These are phyloP conservation scores for Sphaeramia orbicularis DNA, from an alignment of 2,797 vertebrate species.

Conservation along the genomic window DNA sequence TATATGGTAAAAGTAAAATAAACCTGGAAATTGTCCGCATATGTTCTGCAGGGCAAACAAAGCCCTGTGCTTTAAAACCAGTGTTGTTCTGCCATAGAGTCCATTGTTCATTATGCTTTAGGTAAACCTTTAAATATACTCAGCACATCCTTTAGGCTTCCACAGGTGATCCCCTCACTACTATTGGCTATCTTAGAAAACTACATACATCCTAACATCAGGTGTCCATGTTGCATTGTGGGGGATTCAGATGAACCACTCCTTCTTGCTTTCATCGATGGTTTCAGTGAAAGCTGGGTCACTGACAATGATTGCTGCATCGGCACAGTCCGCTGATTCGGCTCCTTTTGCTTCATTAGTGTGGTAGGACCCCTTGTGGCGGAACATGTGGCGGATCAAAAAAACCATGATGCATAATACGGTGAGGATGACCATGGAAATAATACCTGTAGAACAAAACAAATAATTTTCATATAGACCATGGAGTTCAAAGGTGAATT, in stretches of 20 bases:
- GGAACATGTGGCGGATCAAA: conserved; percentile 96
- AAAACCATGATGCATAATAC: conserved; percentile 95
- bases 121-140: too few species aligned
- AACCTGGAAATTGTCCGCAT: too few species aligned
- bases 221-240: conserved; percentile 15
- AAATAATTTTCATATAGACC: not conserved
- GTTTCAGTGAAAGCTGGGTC: conserved; percentile 98
- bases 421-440: conserved; percentile 94
- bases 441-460: conserved; percentile 89
- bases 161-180: conserved; percentile 51
- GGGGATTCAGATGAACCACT: conserved; percentile 94
- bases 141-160: too few species aligned
- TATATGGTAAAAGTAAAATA: too few species aligned
- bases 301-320: conserved; percentile 96
- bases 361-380: conserved; percentile 98
- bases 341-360: conserved; percentile 98
- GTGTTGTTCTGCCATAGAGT: too few species aligned
- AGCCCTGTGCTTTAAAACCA: too few species aligned
- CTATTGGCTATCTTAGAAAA: conserved; percentile 43
- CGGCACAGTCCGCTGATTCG: conserved; percentile 94
- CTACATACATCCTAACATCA: conserved; percentile 58
- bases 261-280: conserved; percentile 98
- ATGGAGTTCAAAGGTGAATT: too few species aligned
- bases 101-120: too few species aligned
- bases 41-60: too few species aligned